phyloP scores from a whole-genome alignment of 2,888 invertebrate genomes.

The Drosophila robusta region DNA sequence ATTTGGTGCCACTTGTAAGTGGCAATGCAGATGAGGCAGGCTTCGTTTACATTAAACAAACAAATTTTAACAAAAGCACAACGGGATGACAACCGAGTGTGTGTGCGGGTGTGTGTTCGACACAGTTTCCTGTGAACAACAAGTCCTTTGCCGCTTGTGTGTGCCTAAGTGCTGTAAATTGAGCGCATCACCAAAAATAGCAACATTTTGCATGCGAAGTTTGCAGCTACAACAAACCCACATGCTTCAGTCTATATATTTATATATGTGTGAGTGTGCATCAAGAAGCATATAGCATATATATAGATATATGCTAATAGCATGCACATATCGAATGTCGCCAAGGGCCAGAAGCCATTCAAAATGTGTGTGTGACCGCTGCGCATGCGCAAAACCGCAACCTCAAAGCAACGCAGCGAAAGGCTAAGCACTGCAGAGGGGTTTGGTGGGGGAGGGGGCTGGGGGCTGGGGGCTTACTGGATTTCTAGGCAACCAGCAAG shows the following conservation, averaged over 20 bases:
- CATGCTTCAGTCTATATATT: background rate
- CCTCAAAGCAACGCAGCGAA: slow-evolving; percentile 9
- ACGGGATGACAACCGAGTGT: slow-evolving; percentile 34
- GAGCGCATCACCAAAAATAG: slow-evolving; percentile 67
- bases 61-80: slow-evolving; percentile 61
- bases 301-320: slow-evolving; percentile 5
- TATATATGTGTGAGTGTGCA: slow-evolving; percentile 7
- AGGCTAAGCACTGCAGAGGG: background rate
- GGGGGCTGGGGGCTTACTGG: background rate
- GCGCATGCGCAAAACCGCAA: slow-evolving; percentile 73
- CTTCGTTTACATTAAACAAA: slow-evolving; percentile 58
- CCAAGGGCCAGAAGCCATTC: slow-evolving; percentile 58
- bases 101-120: slow-evolving; percentile 38
- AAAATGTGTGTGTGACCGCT: slow-evolving; percentile 56
- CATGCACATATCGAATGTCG: slow-evolving; percentile 55
- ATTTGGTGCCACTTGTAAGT: slow-evolving; percentile 44
- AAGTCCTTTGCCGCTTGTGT: slow-evolving; percentile 30
- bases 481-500: slow-evolving; percentile 1
- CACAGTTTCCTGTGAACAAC: slow-evolving; percentile 65
- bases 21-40: slow-evolving; percentile 51
- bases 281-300: background rate
- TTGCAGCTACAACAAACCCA: background rate
- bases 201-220: slow-evolving; percentile 40
- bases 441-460: background rate
- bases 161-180: slow-evolving; percentile 66